phyloP scores from a whole-genome alignment of 2,888 invertebrate genomes.

The Thumatha senex region DNA sequence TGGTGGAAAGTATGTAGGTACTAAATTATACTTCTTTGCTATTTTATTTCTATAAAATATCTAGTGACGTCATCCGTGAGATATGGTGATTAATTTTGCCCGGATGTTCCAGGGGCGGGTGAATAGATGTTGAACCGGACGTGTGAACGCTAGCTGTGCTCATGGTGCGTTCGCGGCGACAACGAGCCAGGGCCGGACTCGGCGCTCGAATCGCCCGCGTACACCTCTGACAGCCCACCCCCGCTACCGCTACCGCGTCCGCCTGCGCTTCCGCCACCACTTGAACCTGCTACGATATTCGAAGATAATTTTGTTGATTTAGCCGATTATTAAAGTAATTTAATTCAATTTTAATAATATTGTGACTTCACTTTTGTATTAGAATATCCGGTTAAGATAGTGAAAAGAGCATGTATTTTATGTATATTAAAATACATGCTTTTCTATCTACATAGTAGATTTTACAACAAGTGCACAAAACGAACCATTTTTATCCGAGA shows the following conservation, averaged over 20 bases:
- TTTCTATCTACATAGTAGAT: too few species aligned
- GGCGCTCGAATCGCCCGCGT: slow-evolving; percentile 77
- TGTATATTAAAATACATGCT: too few species aligned
- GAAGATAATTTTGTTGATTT: background rate
- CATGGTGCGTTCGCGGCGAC: slow-evolving; percentile 73
- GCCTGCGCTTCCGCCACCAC: slow-evolving; percentile 56
- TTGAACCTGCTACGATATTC: slow-evolving; percentile 26
- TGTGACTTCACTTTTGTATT: too few species aligned
- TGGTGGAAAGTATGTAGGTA: too few species aligned
- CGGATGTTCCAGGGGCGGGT: slow-evolving; percentile 6
- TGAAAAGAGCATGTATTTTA: too few species aligned
- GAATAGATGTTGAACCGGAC: slow-evolving; percentile 8
- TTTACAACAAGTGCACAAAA: too few species aligned
- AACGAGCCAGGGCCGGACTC: slow-evolving; percentile 77
- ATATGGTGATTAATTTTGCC: slow-evolving; percentile 16
- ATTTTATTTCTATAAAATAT: too few species aligned
- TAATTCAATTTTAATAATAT: too few species aligned
- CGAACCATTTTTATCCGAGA: too few species aligned
- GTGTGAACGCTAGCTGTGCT: slow-evolving; percentile 72
- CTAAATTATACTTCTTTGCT: too few species aligned
- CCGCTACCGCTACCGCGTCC: slow-evolving; percentile 73
- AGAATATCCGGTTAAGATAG: too few species aligned
- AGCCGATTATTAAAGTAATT: too few species aligned
- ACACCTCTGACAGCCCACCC: slow-evolving; percentile 74
- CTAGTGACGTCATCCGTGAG: slow-evolving; percentile 11